Conservation (phyloP, 2,113 vertebrate species). For the Jaculus jaculus region DNA sequence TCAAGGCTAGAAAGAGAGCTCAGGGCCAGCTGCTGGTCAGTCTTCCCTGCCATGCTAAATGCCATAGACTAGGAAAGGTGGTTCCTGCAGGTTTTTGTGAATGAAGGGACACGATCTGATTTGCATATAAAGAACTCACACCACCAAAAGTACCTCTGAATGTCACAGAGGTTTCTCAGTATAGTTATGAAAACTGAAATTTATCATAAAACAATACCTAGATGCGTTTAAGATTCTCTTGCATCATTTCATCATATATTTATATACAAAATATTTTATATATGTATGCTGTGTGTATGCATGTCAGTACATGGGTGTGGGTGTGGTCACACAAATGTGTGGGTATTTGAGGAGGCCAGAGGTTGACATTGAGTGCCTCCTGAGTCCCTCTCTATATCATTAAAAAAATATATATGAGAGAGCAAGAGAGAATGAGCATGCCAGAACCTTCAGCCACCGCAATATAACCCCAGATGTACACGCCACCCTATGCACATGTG, state of each 20-base stretch:
- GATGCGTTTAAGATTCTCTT: not conserved
- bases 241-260: not conserved
- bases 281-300: too few relatives aligned
- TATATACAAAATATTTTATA: too few relatives aligned
- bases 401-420: too few relatives aligned
- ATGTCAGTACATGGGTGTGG: too few relatives aligned
- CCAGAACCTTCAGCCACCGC: too few relatives aligned
- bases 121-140: not conserved
- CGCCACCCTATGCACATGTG: too few relatives aligned
- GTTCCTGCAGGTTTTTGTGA: not conserved
- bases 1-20: not conserved
- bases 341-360: too few relatives aligned
- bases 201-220: not conserved
- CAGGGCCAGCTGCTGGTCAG: not conserved
- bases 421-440: too few relatives aligned
- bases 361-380: too few relatives aligned
- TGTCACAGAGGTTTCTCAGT: not conserved
- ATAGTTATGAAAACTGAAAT: not conserved
- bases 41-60: not conserved
- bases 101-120: not conserved
- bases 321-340: too few relatives aligned
- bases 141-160: not conserved
- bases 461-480: too few relatives aligned
- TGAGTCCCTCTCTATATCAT: too few relatives aligned
- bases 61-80: not conserved